Evolutionary conservation across 2,113 vertebrate genomes (phyloP).

Genomic region (Aspidoscelis tigris): DNA sequence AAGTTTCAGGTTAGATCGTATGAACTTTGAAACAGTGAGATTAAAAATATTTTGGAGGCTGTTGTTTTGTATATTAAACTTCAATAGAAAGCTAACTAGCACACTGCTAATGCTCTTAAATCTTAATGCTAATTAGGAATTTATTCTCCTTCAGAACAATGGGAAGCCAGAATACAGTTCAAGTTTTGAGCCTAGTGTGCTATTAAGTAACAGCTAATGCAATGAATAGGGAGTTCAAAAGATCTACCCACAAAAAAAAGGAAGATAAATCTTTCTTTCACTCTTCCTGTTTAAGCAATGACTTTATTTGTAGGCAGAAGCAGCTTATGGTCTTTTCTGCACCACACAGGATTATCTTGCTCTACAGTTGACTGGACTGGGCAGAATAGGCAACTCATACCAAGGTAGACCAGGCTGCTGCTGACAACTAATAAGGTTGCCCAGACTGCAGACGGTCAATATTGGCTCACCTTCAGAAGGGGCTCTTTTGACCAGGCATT

Average conservation of each 20-base stretch:
- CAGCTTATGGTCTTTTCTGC: too few relatives aligned
- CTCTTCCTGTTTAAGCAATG: neutral
- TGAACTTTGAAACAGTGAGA: constrained; percentile 31
- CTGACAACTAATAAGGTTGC: too few relatives aligned
- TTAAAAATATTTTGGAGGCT: constrained; percentile 27
- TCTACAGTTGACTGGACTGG: too few relatives aligned
- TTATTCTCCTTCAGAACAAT: constrained; percentile 13
- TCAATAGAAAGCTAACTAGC: constrained; percentile 30
- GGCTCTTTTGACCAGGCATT: too few relatives aligned
- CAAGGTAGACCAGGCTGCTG: too few relatives aligned
- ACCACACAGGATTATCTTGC: too few relatives aligned
- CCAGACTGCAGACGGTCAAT: too few relatives aligned
- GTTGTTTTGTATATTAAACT: constrained; percentile 38
- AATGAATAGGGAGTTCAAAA: neutral
- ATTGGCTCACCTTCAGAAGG: too few relatives aligned
- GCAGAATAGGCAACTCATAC: too few relatives aligned
- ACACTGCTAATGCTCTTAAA: constrained; percentile 11
- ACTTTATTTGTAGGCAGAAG: neutral
- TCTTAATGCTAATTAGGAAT: neutral
- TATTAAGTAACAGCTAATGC: constrained; percentile 11
- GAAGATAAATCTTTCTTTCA: neutral
- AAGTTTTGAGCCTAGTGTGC: neutral
- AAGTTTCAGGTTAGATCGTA: constrained; percentile 43
- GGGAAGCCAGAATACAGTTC: neutral
- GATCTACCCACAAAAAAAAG: neutral